These are phyloP conservation scores for Odontamblyopus rebecca DNA, from an alignment of 2,797 vertebrate genomes.

Conservation along the genomic window DNA sequence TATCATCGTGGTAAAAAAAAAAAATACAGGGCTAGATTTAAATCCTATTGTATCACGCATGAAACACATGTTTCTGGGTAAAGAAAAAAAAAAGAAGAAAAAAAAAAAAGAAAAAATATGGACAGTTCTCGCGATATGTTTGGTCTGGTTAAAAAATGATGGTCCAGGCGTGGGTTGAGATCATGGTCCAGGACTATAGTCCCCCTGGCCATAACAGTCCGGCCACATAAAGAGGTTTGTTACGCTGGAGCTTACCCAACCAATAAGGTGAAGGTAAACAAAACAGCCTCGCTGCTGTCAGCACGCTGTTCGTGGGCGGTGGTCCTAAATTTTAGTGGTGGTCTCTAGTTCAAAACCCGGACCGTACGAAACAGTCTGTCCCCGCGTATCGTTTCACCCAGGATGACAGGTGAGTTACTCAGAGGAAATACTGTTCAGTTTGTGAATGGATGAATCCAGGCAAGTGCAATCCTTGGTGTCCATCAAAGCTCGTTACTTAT, in stretches of 20 bases:
- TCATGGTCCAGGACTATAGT: too few species aligned
- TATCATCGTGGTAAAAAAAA: too few species aligned
- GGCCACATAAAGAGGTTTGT: not conserved
- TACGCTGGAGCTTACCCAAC: constrained; percentile 11
- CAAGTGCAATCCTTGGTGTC: not conserved
- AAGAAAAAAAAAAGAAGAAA: too few species aligned
- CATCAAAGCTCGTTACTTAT: not conserved
- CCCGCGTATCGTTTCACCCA: not conserved
- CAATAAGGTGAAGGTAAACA: constrained; percentile 40
- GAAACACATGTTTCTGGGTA: too few species aligned
- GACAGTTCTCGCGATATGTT: too few species aligned
- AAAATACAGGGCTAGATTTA: too few species aligned
- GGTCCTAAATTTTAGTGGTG: too few species aligned
- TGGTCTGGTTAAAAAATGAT: too few species aligned
- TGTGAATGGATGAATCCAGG: not conserved
- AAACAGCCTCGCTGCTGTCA: not conserved
- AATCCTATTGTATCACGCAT: too few species aligned
- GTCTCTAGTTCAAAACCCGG: not conserved
- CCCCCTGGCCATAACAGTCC: too few species aligned
- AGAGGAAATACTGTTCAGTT: not conserved
- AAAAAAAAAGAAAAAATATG: too few species aligned
- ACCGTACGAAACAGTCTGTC: not conserved
- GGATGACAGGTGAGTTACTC: not conserved
- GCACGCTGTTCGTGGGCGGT: not conserved
- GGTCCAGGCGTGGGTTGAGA: too few species aligned